Conservation (phyloP, 2,888 invertebrate species). For the Agonopterix arenella region DNA sequence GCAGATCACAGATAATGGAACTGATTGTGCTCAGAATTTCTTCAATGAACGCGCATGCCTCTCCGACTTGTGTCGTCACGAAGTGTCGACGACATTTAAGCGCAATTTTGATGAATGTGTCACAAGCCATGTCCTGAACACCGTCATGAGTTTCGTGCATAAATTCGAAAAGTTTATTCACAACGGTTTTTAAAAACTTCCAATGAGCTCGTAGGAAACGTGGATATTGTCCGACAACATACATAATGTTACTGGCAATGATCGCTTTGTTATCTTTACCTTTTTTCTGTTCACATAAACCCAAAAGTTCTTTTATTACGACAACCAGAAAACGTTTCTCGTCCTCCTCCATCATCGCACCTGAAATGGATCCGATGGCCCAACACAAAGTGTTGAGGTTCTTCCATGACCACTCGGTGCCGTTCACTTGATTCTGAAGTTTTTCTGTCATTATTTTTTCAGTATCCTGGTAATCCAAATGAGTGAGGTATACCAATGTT, state of each 20-base stretch:
- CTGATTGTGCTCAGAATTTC: conserved; percentile 98
- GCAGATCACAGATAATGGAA: conserved; percentile 98
- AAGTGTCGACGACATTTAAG: conserved; percentile 98
- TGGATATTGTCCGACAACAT: conserved; percentile 99
- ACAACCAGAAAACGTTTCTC: conserved; percentile 99
- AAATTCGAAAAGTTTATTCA: conserved; percentile 99
- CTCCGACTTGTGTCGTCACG: conserved; percentile 96
- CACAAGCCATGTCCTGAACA: conserved; percentile 99
- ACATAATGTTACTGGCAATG: conserved; percentile 99
- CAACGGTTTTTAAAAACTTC: conserved; percentile 99
- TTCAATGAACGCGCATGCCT: conserved; percentile 98
- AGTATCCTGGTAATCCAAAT: conserved; percentile 98
- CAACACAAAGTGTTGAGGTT: conserved; percentile 99
- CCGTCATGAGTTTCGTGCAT: conserved; percentile 99
- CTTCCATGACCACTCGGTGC: conserved; percentile 99
- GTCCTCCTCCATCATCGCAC: conserved; percentile 99
- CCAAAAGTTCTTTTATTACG: conserved; percentile 98
- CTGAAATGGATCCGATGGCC: conserved; percentile 99
- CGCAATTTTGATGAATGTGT: conserved; percentile 99
- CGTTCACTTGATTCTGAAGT: conserved; percentile 98
- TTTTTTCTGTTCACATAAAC: conserved; percentile 98
- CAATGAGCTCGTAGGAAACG: conserved; percentile 99
- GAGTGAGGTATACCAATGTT: conserved; percentile 97
- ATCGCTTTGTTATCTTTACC: conserved; percentile 99
- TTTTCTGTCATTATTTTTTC: conserved; percentile 99